Evolutionary conservation across 92 coral and sea anemone species (phyloP).

Genomic region (Porites divaricata): DNA sequence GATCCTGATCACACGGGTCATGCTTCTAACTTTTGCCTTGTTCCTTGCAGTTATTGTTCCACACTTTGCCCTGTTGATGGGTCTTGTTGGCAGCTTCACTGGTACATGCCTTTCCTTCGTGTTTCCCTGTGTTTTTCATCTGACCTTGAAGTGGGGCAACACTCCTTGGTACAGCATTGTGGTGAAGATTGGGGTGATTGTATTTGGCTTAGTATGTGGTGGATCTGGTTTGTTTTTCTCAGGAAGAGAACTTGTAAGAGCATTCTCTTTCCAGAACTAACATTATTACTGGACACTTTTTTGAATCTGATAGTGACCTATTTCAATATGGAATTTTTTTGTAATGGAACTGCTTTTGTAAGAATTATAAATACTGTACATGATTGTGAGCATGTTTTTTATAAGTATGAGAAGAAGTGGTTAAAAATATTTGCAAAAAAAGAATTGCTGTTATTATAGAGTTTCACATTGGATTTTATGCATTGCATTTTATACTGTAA

Average conservation of each 20-base stretch:
- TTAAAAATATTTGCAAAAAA: too few species aligned
- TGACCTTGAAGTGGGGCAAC: slow-evolving; percentile 76
- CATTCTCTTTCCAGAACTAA: slow-evolving; percentile 46
- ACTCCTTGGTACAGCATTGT: slow-evolving; percentile 76
- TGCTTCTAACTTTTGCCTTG: slow-evolving; percentile 79
- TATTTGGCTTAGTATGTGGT: slow-evolving; percentile 88
- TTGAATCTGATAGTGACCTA: background rate
- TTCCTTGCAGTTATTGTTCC: slow-evolving; percentile 84
- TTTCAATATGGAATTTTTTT: background rate
- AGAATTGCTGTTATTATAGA: too few species aligned
- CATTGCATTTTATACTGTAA: too few species aligned
- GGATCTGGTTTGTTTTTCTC: slow-evolving; percentile 86
- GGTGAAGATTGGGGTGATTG: slow-evolving; percentile 65
- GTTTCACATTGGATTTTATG: too few species aligned
- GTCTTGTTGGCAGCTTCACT: slow-evolving; percentile 90
- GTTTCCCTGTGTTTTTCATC: slow-evolving; percentile 88
- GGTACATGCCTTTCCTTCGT: slow-evolving; percentile 91
- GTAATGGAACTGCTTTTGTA: too few species aligned
- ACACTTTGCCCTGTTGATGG: slow-evolving; percentile 91
- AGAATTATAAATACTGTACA: too few species aligned
- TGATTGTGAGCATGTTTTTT: too few species aligned
- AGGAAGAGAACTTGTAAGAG: slow-evolving; percentile 77
- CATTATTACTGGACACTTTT: too few species aligned
- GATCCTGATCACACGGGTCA: slow-evolving; percentile 72
- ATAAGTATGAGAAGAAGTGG: too few species aligned